phyloP scores from a whole-genome alignment of 2,888 invertebrate genomes.

The Apamea crenata region DNA sequence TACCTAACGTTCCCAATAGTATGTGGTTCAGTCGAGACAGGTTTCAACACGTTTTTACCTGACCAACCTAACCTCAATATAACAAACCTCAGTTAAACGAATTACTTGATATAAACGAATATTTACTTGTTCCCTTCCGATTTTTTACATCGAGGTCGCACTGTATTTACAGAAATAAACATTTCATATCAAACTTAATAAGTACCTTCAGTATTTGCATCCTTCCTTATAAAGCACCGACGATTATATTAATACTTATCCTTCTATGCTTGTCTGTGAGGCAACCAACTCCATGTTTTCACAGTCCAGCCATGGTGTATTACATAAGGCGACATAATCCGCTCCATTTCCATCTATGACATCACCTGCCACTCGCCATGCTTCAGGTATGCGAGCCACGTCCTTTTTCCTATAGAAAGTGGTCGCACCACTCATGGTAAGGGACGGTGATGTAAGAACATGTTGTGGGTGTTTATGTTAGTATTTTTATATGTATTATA shows the following conservation, averaged over 20 bases:
- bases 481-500: not conserved
- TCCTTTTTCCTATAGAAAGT: conserved; percentile 75
- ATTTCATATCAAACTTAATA: too few relatives aligned
- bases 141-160: too few relatives aligned
- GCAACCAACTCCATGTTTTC: not conserved
- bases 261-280: conserved; percentile 3
- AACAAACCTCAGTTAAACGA: too few relatives aligned
- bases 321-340: conserved; percentile 53
- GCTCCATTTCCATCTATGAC: conserved; percentile 51
- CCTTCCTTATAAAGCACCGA: not conserved
- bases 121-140: too few relatives aligned
- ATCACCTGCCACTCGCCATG: conserved; percentile 50
- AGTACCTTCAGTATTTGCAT: not conserved
- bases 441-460: conserved; percentile 44
- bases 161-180: too few relatives aligned
- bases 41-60: too few relatives aligned
- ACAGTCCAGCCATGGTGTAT: conserved; percentile 28
- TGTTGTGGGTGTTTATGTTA: conserved; percentile 5
- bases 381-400: conserved; percentile 61
- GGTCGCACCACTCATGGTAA: conserved; percentile 46
- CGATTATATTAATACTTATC: not conserved
- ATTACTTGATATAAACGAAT: too few relatives aligned
- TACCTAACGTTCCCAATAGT: too few relatives aligned
- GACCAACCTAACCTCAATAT: too few relatives aligned
- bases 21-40: too few relatives aligned